Percentiles rank a stretch among this genome's conserved stretches.
phyloP scores from a whole-genome alignment of 2,888 invertebrate species.

The Mesorhabditis belari region DNA sequence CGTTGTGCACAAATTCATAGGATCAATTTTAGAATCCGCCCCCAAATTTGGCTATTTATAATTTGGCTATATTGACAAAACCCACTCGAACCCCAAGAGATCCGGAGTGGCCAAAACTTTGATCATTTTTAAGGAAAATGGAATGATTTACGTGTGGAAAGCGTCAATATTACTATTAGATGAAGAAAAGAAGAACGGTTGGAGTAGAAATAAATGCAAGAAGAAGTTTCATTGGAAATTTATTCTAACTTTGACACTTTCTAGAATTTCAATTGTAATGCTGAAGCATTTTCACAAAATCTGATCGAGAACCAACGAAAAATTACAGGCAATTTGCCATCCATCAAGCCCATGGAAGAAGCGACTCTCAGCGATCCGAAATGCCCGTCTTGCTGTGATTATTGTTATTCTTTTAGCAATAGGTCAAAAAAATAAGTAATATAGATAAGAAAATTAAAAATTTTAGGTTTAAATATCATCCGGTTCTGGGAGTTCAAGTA shows the following conservation, averaged over 20 bases:
- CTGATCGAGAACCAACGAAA: too few relatives aligned
- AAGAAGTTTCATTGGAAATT: not conserved
- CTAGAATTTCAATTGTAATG: too few relatives aligned
- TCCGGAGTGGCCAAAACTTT: too few relatives aligned
- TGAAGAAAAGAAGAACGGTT: not conserved
- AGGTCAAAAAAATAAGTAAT: constrained; percentile 1
- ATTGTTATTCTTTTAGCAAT: constrained; percentile 11
- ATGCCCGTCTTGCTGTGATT: constrained; percentile 9
- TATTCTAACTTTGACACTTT: too few relatives aligned
- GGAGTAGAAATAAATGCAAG: too few relatives aligned
- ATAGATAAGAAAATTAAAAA: not conserved
- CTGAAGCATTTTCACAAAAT: too few relatives aligned
- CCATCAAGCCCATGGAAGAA: constrained; percentile 35
- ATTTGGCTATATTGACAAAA: too few relatives aligned
- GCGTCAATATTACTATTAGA: not conserved
- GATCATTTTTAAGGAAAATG: too few relatives aligned
- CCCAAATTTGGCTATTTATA: too few relatives aligned
- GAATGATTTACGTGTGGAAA: not conserved
- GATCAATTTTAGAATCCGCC: too few relatives aligned
- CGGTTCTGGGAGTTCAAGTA: constrained; percentile 16
- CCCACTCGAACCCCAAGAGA: too few relatives aligned
- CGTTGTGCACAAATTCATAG: too few relatives aligned
- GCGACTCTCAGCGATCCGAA: constrained; percentile 20
- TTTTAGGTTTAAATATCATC: constrained; percentile 14
- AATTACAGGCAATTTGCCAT: constrained; percentile 28